Percentiles rank a stretch among this genome's conserved stretches.
phyloP scores from a whole-genome alignment of 2,797 vertebrate species.

The Selene dorsalis region DNA sequence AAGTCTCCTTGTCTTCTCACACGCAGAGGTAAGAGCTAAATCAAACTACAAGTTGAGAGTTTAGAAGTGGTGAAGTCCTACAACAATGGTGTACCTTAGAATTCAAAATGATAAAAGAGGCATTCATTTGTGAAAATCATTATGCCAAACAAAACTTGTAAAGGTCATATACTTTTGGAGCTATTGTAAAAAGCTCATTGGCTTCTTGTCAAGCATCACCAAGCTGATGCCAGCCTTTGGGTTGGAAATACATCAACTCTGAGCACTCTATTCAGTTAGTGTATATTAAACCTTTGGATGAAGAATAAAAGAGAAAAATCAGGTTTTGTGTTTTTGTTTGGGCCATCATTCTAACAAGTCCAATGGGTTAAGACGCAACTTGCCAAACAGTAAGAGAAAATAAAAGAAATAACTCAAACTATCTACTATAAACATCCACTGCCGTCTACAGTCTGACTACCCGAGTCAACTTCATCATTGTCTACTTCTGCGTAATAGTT shows the following conservation, averaged over 20 bases:
- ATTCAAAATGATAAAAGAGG: too few relatives aligned
- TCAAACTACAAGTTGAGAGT: not conserved
- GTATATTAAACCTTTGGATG: constrained; percentile 11
- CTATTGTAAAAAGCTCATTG: too few relatives aligned
- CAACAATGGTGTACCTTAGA: too few relatives aligned
- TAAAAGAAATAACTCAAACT: not conserved
- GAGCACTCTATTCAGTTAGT: not conserved
- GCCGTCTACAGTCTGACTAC: not conserved
- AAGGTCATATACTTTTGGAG: not conserved
- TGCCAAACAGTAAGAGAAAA: not conserved
- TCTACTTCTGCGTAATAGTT: not conserved
- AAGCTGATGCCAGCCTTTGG: not conserved
- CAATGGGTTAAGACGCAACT: not conserved
- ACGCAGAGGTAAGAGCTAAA: not conserved
- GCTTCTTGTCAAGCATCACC: too few relatives aligned
- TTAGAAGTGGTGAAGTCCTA: not conserved
- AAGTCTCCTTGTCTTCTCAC: too few relatives aligned
- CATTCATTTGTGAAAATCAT: not conserved
- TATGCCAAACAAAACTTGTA: not conserved
- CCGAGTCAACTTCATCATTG: not conserved
- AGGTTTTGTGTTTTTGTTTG: not conserved
- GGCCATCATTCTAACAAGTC: not conserved
- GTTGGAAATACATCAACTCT: too few relatives aligned
- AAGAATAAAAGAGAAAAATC: constrained; percentile 4
- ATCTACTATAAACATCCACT: not conserved